Percentiles rank a stretch among this genome's conserved stretches.
phyloP scores from a whole-genome alignment of 2,888 invertebrate genomes.

The Eilema caniola region DNA sequence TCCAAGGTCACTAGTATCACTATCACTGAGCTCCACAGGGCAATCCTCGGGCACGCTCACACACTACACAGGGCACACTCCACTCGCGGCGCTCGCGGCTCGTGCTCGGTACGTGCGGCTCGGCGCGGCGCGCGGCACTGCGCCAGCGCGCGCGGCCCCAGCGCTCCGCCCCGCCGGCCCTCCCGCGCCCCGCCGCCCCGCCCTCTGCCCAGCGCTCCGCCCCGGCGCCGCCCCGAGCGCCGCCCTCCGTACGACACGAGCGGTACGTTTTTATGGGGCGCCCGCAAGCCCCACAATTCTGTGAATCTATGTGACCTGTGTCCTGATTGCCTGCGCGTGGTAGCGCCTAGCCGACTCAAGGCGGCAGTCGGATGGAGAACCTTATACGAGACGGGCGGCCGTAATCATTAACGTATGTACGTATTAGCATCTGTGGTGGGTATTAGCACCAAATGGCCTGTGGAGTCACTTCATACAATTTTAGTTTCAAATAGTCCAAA shows the following conservation, averaged over 20 bases:
- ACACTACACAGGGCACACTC: conserved; percentile 12
- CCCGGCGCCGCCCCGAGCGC: conserved; percentile 20
- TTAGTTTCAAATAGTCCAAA: no score
- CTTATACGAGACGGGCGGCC: no score
- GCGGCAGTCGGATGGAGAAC: no score
- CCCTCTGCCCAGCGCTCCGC: conserved; percentile 13
- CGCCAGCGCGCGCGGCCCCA: conserved; percentile 49
- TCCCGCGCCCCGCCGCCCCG: conserved; percentile 16
- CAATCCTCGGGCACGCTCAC: neutral
- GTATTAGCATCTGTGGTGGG: no score
- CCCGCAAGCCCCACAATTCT: conserved; percentile 22
- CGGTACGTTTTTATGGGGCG: conserved; percentile 5
- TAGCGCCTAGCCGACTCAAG: neutral
- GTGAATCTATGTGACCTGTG: conserved; percentile 37
- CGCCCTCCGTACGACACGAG: conserved; percentile 3
- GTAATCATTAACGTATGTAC: no score
- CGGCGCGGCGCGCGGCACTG: conserved; percentile 42
- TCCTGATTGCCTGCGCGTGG: conserved; percentile 22
- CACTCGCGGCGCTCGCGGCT: conserved; percentile 39
- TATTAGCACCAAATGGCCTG: no score
- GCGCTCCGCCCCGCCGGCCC: conserved; percentile 22
- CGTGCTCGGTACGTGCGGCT: conserved; percentile 30
- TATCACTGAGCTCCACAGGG: conserved; percentile 2
- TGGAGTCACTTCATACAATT: no score
- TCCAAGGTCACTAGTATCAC: conserved; percentile 9